These are phyloP conservation scores for Carassius gibelio DNA, from an alignment of 2,113 vertebrate species.

Conservation along the genomic window DNA sequence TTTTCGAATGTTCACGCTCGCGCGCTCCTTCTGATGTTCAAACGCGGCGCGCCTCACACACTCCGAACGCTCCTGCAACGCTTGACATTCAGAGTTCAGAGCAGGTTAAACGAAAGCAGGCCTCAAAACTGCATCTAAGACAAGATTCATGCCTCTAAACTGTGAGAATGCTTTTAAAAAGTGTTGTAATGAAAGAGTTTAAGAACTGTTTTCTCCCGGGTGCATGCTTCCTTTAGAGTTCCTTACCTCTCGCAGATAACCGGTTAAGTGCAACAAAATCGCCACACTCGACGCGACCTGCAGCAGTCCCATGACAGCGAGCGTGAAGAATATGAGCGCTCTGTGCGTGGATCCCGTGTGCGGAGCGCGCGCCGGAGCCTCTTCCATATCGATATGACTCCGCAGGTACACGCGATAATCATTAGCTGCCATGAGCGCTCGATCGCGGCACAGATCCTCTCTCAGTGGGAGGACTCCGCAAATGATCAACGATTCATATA, in stretches of 20 bases:
- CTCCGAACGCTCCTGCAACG: neutral
- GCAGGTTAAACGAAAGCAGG: constrained; percentile 3
- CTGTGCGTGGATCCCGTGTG: constrained; percentile 73
- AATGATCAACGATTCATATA: constrained; percentile 63
- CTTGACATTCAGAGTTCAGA: constrained; percentile 1
- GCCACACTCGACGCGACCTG: constrained; percentile 94
- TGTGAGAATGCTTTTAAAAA: neutral
- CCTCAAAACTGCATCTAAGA: neutral
- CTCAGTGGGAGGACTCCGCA: constrained; percentile 62
- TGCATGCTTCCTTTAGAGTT: neutral
- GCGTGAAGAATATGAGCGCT: constrained; percentile 80
- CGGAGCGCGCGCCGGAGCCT: constrained; percentile 71
- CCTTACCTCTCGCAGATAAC: constrained; percentile 84
- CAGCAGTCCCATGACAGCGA: constrained; percentile 87
- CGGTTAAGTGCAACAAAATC: constrained; percentile 89
- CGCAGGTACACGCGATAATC: constrained; percentile 76
- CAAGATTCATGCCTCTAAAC: neutral
- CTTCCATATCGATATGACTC: constrained; percentile 72
- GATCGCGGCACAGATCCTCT: constrained; percentile 57
- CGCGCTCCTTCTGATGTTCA: neutral
- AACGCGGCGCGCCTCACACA: neutral
- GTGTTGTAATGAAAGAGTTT: neutral
- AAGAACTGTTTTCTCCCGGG: neutral
- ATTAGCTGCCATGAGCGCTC: constrained; percentile 76
- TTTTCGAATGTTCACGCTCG: neutral